Percentiles rank a stretch among this genome's conserved stretches.
phyloP scores from a whole-genome alignment of 2,113 vertebrate genomes.

The Planiliza haematocheilus region DNA sequence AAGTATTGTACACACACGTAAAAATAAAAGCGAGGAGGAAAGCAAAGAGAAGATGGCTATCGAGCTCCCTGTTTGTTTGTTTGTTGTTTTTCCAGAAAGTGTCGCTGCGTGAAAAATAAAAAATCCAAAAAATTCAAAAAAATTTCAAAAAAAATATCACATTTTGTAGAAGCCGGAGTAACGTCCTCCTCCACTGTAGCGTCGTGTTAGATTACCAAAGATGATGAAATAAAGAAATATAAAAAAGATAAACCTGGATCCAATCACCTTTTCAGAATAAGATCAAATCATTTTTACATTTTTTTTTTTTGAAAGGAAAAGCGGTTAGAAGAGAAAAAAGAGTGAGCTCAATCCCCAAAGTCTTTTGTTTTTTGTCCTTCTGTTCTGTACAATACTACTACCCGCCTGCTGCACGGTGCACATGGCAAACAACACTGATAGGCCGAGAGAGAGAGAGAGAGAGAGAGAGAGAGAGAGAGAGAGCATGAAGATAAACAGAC shows the following conservation, averaged over 20 bases:
- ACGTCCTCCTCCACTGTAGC: slow-evolving; percentile 62
- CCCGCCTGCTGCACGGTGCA: slow-evolving; percentile 78
- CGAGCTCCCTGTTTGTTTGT: slow-evolving; percentile 44
- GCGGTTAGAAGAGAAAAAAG: slow-evolving; percentile 64
- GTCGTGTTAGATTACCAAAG: slow-evolving; percentile 56
- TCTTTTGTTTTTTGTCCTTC: slow-evolving; percentile 81
- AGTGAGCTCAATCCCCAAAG: slow-evolving; percentile 68
- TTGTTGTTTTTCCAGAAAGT: neutral
- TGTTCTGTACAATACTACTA: slow-evolving; percentile 84
- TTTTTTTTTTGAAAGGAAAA: slow-evolving; percentile 56
- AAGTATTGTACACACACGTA: slow-evolving; percentile 63
- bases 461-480: slow-evolving; percentile 35
- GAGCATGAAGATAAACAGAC: no score
- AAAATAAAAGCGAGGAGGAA: slow-evolving; percentile 45
- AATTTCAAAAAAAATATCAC: no score
- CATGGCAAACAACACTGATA: slow-evolving; percentile 84
- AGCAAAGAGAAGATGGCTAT: slow-evolving; percentile 46
- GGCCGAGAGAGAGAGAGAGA: slow-evolving; percentile 75
- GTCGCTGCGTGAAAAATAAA: slow-evolving; percentile 38
- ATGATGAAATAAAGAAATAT: slow-evolving; percentile 58
- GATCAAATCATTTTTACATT: slow-evolving; percentile 52
- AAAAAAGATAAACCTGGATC: slow-evolving; percentile 65
- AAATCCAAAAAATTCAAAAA: no score
- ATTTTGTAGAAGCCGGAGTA: slow-evolving; percentile 66
- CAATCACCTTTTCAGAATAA: slow-evolving; percentile 70